phyloP scores from a whole-genome alignment of 2,113 vertebrate species.

The Calyptomena viridis region DNA sequence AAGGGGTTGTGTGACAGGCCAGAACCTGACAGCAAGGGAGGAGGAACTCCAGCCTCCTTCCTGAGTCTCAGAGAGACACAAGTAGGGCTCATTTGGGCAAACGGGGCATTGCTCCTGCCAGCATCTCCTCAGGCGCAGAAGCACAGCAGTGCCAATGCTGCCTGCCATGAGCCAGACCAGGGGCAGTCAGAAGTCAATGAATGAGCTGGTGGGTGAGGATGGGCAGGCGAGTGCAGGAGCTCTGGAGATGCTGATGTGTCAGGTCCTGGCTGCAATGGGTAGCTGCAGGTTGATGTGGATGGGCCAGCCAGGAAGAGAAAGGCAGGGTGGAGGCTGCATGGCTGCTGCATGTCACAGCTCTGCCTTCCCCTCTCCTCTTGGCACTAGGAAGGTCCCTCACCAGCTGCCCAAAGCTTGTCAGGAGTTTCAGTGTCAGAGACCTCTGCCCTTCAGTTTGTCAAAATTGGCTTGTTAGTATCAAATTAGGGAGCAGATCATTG shows the following conservation, averaged over 20 bases:
- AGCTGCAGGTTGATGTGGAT: background rate
- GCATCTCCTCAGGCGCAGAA: background rate
- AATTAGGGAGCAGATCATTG: background rate
- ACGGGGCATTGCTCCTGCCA: fast-evolving
- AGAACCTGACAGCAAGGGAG: background rate
- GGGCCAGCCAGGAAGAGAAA: background rate
- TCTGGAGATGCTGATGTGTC: background rate
- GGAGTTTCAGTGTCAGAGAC: background rate
- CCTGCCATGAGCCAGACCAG: background rate
- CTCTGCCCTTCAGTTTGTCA: background rate
- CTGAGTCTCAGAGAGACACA: background rate
- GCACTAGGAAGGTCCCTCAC: background rate
- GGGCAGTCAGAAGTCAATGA: background rate
- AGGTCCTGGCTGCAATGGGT: background rate
- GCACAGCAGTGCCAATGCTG: background rate
- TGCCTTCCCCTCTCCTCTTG: background rate
- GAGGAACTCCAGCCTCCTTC: background rate
- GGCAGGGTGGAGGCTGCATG: too few relatives aligned
- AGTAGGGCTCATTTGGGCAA: background rate
- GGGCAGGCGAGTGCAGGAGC: background rate
- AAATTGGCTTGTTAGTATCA: background rate
- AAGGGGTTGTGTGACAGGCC: background rate
- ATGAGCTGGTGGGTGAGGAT: background rate
- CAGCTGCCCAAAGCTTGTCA: background rate
- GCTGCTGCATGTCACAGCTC: background rate